phyloP scores from a whole-genome alignment of 2,888 invertebrate genomes.

The Pammene fasciana region DNA sequence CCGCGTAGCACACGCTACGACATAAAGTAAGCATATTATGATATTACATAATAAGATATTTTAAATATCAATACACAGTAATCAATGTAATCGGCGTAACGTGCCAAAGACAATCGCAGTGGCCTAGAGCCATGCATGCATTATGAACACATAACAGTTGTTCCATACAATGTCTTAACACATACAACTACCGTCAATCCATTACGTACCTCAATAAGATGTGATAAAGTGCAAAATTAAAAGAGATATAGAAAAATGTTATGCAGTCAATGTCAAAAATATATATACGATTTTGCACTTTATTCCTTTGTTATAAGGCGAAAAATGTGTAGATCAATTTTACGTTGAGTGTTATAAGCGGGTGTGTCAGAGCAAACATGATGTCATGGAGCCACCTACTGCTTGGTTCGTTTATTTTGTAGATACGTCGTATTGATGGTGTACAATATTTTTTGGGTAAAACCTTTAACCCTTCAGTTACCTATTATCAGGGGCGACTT shows the following conservation, averaged over 20 bases:
- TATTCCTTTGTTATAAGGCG: neutral
- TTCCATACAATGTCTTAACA: neutral
- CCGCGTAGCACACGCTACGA: neutral
- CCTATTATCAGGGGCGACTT: too few species aligned
- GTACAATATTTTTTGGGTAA: constrained; percentile 12
- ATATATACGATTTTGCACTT: neutral
- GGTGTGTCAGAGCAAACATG: constrained; percentile 49
- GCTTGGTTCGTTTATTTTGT: constrained; percentile 40
- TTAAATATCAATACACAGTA: constrained; percentile 12
- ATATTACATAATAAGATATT: neutral
- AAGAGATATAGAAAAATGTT: neutral
- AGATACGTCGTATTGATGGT: constrained; percentile 22
- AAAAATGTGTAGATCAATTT: neutral
- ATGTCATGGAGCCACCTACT: constrained; percentile 68
- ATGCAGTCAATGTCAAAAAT: neutral
- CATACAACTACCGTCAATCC: neutral
- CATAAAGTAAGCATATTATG: neutral
- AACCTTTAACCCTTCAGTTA: too few species aligned
- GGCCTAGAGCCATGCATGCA: constrained; percentile 11
- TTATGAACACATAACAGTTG: neutral
- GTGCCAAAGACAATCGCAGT: constrained; percentile 9
- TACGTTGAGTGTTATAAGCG: neutral
- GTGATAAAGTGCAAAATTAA: neutral
- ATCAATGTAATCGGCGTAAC: constrained; percentile 2
- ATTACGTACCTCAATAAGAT: neutral